A percentile compares a stretch with the other conserved stretches of the same genome.
These are phyloP conservation scores for Zapornia atra DNA, from an alignment of 2,113 vertebrate species.

Conservation along the genomic window DNA sequence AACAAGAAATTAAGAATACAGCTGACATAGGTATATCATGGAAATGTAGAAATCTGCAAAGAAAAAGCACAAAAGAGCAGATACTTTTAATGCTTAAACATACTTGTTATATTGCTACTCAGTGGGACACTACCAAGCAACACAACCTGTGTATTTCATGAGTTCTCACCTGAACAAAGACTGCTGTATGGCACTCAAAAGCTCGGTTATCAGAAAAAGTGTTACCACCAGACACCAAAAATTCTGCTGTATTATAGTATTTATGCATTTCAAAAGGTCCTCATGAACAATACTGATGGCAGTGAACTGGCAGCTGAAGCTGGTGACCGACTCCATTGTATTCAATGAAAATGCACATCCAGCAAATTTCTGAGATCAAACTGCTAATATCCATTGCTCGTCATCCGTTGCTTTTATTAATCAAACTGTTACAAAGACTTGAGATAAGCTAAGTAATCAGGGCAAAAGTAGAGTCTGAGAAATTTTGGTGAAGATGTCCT, in stretches of 20 bases:
- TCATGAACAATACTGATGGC: neutral
- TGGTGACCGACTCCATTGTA: neutral
- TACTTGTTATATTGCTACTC: neutral
- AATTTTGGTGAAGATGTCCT: neutral
- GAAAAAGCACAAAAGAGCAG: neutral
- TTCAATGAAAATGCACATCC: neutral
- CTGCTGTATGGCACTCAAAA: neutral
- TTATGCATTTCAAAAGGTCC: neutral
- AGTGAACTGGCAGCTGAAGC: neutral
- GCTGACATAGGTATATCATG: too few relatives aligned
- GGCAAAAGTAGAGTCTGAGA: neutral
- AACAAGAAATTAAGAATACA: neutral
- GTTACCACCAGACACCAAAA: neutral
- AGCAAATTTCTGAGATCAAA: neutral
- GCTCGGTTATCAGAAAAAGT: neutral
- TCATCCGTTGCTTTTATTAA: neutral
- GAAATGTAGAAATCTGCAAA: neutral
- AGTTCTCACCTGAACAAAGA: neutral
- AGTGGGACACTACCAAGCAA: neutral
- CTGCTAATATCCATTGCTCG: neutral
- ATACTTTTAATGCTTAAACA: neutral
- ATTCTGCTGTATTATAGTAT: neutral
- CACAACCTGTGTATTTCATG: accelerated
- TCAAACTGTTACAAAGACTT: neutral
- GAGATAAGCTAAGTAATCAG: neutral